Percentiles rank a stretch among this genome's conserved stretches.
These are phyloP conservation scores for Eupsilia transversa DNA, from an alignment of 2,888 invertebrate species.

Conservation along the genomic window DNA sequence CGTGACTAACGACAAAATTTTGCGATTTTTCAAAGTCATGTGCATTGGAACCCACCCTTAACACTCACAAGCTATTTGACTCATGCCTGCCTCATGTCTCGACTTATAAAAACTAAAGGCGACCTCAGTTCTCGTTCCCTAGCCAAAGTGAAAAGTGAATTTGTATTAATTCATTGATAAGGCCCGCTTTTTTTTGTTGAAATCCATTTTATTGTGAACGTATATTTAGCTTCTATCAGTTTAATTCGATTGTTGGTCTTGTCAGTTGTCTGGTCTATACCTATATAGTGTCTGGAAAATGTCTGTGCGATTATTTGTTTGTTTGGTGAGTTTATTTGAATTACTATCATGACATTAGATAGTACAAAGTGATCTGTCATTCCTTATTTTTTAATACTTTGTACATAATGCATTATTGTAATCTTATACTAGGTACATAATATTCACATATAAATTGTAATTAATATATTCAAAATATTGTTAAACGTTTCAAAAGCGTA, in stretches of 20 bases:
- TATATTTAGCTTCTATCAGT: conserved; percentile 45
- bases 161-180: conserved; percentile 49
- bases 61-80: conserved; percentile 31
- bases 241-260: conserved; percentile 12
- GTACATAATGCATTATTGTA: too few relatives aligned
- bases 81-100: conserved; percentile 32
- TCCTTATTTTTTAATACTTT: too few relatives aligned
- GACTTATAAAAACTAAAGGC: conserved; percentile 56
- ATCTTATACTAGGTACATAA: too few relatives aligned
- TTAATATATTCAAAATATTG: too few relatives aligned
- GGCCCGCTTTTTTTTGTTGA: conserved; percentile 62
- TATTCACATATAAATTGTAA: too few relatives aligned
- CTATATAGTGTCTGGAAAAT: conserved; percentile 38
- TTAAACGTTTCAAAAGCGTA: too few relatives aligned
- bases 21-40: conserved; percentile 8
- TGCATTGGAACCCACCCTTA: conserved; percentile 37
- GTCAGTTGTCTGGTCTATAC: conserved; percentile 16
- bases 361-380: neutral
- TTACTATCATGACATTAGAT: neutral
- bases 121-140: conserved; percentile 30
- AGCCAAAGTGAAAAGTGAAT: conserved; percentile 57
- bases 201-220: conserved; percentile 38
- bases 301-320: conserved; percentile 40
- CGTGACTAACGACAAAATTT: neutral
- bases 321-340: conserved; percentile 47